Evolutionary conservation across 1,140 invertebrate species (phyloP).

Genomic region (Chironomus tepperi): DNA sequence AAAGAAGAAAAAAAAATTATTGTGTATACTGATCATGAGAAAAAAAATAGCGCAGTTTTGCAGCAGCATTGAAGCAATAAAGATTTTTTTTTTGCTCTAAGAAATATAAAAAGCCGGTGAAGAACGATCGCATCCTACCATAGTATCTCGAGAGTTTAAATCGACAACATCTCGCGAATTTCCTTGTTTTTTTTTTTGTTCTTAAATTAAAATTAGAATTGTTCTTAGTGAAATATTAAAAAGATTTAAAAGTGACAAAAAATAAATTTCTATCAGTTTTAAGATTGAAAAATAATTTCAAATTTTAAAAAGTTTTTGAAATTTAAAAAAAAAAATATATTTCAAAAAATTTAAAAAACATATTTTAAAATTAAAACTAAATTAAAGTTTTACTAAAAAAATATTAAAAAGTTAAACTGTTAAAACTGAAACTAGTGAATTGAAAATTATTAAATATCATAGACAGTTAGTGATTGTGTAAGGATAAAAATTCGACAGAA

Average conservation of each 20-base stretch:
- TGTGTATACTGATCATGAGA: not conserved
- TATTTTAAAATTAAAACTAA: too few species aligned
- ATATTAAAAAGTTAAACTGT: too few species aligned
- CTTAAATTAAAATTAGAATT: too few species aligned
- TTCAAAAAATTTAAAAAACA: too few species aligned
- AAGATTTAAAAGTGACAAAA: not conserved
- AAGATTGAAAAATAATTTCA: not conserved
- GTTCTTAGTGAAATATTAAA: not conserved
- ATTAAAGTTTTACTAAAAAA: too few species aligned
- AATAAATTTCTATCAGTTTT: too few species aligned
- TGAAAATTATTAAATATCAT: too few species aligned
- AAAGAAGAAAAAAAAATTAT: too few species aligned
- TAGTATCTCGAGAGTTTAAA: not conserved
- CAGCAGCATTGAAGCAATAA: not conserved
- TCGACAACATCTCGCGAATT: not conserved
- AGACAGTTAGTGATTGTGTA: too few species aligned
- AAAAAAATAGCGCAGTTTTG: not conserved
- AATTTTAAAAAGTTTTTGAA: not conserved
- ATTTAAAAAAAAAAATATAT: not conserved
- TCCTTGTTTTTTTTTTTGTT: too few species aligned
- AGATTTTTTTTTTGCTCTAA: not conserved
- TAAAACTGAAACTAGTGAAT: too few species aligned
- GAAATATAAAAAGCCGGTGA: constrained; percentile 20
- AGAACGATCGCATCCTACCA: constrained; percentile 12
- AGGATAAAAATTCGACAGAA: too few species aligned